These are phyloP conservation scores for Invenusta paracnida DNA, from an alignment of 2,888 invertebrate genomes.

Conservation along the genomic window DNA sequence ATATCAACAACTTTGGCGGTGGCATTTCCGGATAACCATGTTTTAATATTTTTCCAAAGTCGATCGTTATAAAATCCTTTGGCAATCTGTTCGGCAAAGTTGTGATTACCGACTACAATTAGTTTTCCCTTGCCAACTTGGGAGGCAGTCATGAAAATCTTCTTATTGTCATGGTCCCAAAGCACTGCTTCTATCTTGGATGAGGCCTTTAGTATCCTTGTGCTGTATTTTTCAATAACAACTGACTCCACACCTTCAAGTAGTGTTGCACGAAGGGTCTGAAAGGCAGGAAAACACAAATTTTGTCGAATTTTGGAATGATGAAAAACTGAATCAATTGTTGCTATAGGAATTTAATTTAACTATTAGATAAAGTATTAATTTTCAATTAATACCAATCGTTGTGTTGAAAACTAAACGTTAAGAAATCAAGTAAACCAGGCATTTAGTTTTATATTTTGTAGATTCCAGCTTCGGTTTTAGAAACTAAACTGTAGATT, in stretches of 20 bases:
- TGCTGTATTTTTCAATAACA: not conserved
- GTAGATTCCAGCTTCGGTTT: too few species aligned
- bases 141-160: not conserved
- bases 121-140: not conserved
- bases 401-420: too few species aligned
- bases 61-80: not conserved
- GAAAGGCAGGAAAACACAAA: too few species aligned
- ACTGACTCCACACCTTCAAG: constrained; percentile 3
- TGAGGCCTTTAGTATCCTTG: not conserved
- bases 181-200: not conserved
- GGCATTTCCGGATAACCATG: not conserved
- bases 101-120: not conserved
- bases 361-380: too few species aligned
- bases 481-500: too few species aligned
- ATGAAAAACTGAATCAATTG: not conserved
- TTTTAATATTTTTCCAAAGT: not conserved
- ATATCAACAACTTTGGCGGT: not conserved
- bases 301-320: not conserved
- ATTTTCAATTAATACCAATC: too few species aligned
- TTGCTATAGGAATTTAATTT: not conserved
- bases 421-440: too few species aligned
- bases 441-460: too few species aligned
- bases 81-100: not conserved
- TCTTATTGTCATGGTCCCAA: not conserved
- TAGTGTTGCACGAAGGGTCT: not conserved